Percentiles rank a stretch among this genome's conserved stretches.
phyloP scores from a whole-genome alignment of 2,113 vertebrate genomes.

The Leptocoma aspasia region DNA sequence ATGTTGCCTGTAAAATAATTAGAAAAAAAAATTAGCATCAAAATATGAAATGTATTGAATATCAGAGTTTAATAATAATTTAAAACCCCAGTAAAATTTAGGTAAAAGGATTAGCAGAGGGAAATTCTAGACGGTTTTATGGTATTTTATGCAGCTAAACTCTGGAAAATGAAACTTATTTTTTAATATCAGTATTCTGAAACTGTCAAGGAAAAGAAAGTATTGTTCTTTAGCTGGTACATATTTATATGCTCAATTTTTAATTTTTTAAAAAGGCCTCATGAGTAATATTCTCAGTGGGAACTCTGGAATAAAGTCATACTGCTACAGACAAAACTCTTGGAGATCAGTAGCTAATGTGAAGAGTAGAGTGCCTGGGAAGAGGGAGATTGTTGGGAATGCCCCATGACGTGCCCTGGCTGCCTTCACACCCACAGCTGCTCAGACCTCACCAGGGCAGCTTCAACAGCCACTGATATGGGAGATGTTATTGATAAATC shows the following conservation, averaged over 20 bases:
- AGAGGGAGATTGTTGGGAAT: rapidly evolving
- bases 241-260: not conserved
- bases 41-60: constrained; percentile 63
- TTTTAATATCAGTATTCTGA: not conserved
- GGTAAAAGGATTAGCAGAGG: constrained; percentile 32
- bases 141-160: not conserved
- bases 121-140: constrained; percentile 10
- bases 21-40: constrained; percentile 44
- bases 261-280: not conserved
- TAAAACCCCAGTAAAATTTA: constrained; percentile 50
- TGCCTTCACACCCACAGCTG: not conserved
- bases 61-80: constrained; percentile 66
- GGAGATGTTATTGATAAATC: not conserved
- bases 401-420: rapidly evolving
- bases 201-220: not conserved
- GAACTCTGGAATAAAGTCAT: not conserved
- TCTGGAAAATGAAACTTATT: not conserved
- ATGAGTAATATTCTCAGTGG: not conserved
- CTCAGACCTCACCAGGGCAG: rapidly evolving
- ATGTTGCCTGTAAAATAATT: constrained; percentile 71
- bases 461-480: not conserved
- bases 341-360: not conserved
- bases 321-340: not conserved
- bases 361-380: not conserved
- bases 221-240: not conserved